Percentiles rank a stretch among this genome's conserved stretches.
These are phyloP conservation scores for Albula glossodonta DNA, from an alignment of 2,113 vertebrate species.

Conservation along the genomic window DNA sequence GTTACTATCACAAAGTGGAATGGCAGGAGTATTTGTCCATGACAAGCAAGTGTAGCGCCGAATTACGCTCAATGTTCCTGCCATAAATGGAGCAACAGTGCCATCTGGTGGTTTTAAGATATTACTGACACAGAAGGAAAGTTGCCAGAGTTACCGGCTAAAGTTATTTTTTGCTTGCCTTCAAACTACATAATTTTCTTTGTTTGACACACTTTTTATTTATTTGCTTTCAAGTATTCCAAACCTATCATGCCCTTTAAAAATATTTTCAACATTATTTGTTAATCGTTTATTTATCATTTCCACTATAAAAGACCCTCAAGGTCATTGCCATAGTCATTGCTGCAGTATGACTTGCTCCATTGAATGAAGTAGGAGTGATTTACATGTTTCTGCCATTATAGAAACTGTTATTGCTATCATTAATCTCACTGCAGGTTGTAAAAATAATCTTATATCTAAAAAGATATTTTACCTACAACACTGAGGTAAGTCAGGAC, in stretches of 20 bases:
- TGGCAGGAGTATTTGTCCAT: neutral
- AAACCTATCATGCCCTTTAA: neutral
- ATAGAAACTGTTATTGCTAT: too few relatives aligned
- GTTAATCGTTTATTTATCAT: too few relatives aligned
- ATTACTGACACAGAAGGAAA: neutral
- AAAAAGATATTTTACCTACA: too few relatives aligned
- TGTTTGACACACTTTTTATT: neutral
- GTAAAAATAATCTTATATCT: too few relatives aligned
- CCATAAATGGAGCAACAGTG: neutral
- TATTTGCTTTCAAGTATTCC: neutral
- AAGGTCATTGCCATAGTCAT: too few relatives aligned
- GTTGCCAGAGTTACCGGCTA: neutral
- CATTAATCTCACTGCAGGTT: too few relatives aligned
- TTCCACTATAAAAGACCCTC: too few relatives aligned
- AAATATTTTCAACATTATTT: neutral
- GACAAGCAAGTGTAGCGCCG: neutral
- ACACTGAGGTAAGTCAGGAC: too few relatives aligned
- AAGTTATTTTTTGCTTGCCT: neutral
- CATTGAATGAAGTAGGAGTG: too few relatives aligned
- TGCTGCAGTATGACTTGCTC: too few relatives aligned
- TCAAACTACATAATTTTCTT: neutral
- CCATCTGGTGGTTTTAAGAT: slow-evolving; percentile 26
- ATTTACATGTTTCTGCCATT: too few relatives aligned
- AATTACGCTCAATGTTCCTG: neutral
- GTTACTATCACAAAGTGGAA: neutral